Evolutionary conservation across 1,140 invertebrate species (phyloP).

Genomic region (Bombus waltoni): DNA sequence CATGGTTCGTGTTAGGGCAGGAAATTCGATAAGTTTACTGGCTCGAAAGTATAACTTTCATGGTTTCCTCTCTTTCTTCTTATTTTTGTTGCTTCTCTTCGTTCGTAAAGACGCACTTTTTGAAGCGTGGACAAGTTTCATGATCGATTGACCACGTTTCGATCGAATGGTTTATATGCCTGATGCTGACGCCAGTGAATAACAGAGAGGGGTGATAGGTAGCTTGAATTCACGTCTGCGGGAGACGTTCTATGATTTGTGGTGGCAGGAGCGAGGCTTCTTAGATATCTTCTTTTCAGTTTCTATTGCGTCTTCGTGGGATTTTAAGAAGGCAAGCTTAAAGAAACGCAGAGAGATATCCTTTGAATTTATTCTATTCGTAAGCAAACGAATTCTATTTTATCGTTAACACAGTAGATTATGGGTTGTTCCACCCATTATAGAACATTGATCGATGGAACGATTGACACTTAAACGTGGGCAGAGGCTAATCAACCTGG

Average conservation of each 20-base stretch:
- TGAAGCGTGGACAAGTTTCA: background rate
- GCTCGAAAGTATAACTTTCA: background rate
- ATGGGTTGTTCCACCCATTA: background rate
- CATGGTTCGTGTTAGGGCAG: too few relatives aligned
- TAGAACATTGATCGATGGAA: background rate
- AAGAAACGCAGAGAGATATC: too few relatives aligned
- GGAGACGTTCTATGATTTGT: background rate
- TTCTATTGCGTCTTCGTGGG: background rate
- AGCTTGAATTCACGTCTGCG: background rate
- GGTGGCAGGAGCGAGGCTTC: background rate
- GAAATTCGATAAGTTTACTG: background rate
- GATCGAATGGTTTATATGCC: background rate
- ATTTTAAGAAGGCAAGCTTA: background rate
- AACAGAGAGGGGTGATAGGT: background rate
- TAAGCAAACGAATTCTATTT: background rate
- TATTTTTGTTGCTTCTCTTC: background rate
- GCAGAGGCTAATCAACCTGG: background rate
- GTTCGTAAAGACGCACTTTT: background rate
- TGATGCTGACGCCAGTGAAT: background rate
- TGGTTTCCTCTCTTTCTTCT: too few relatives aligned
- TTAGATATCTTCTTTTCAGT: background rate
- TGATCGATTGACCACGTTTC: conserved; percentile 13
- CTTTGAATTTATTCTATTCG: too few relatives aligned
- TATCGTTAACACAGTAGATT: background rate
- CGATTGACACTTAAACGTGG: background rate